These are phyloP conservation scores for Etheostoma cragini DNA, from an alignment of 2,113 vertebrate genomes.

Conservation along the genomic window DNA sequence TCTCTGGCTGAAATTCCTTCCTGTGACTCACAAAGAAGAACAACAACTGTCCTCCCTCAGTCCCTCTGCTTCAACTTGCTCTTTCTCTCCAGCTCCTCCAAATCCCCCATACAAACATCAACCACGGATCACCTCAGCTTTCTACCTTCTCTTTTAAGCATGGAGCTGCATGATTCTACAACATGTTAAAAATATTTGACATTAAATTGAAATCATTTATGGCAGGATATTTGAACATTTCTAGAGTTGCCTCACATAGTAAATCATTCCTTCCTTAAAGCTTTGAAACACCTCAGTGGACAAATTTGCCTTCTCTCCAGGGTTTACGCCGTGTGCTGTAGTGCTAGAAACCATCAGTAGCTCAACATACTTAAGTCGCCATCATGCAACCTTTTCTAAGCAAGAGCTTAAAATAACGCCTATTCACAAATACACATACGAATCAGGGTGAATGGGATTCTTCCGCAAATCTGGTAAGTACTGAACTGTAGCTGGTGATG, in stretches of 20 bases:
- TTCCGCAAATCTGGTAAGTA: constrained; percentile 56
- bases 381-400: constrained; percentile 43
- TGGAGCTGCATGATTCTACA: constrained; percentile 79
- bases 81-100: constrained; percentile 35
- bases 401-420: constrained; percentile 49
- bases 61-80: constrained; percentile 37
- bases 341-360: constrained; percentile 55
- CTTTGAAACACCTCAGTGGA: constrained; percentile 51
- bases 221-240: constrained; percentile 46
- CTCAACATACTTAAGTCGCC: constrained; percentile 15
- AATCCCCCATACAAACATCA: constrained; percentile 21
- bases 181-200: constrained; percentile 44
- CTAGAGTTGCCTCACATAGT: constrained; percentile 57
- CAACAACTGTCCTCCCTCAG: constrained; percentile 42
- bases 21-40: constrained; percentile 66
- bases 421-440: constrained; percentile 38
- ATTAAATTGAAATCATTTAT: constrained; percentile 41
- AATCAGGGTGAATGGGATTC: constrained; percentile 64
- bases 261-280: constrained; percentile 27
- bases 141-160: constrained; percentile 66
- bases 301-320: constrained; percentile 63
- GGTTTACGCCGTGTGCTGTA: constrained; percentile 48
- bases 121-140: constrained; percentile 50
- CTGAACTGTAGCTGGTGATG: constrained; percentile 65
- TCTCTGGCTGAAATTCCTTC: constrained; percentile 50